Evolutionary conservation across 64 coral and sea anemone species (phyloP), one percentile per base, ranked within the genome.

Genomic region (Hydrozoanthus tunicans): DNA sequence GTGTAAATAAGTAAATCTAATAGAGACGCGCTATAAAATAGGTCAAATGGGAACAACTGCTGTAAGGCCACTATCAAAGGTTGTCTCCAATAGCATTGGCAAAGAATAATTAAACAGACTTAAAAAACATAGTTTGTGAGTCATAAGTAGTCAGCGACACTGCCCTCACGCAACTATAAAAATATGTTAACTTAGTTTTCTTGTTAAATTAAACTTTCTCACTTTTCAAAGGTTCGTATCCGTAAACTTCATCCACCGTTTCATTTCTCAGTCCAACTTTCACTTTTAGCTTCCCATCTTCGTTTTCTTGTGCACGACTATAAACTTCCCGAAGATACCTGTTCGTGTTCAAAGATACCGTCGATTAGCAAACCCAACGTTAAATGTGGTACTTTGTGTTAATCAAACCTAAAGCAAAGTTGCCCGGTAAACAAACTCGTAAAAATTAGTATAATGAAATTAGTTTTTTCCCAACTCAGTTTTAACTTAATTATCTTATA

Each of bases 191-290:
- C 2, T 43, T 1, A 43, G 32, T 43, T 43, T 43, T 43, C 32
- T 43, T 1, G 23, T 3, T 7, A 79, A 1, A 80, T 7, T 26
- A 59, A 20, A 24, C 7, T 25, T 14, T 51, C 27, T 26, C 63
- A 72, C 66, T 52, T 86, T 69, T 71, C 1, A 86, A 14, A 1
- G 67, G n/a, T 6, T 86, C 64, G 25, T 88, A 88, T 59, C 68
- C 84, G 23, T 25, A 88, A 59, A 88, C 59, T 11, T 75, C 69
- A 15, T 73, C 67, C 10, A 75, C 56, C 9, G 11, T 74, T 43
- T 58, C 8, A 4, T 27, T 60, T 88, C 25, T 70, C n/a, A 73
- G 58, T 59, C 24, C 67, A 51, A 88, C 56, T 14, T 59, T 58
- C 3, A 88, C 69, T 32, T 59, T 75, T 13, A 88, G 58, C 3